Base-by-base conservation (phyloP, 2,797 vertebrate genomes). In the Zalophus californianus region DNA sequence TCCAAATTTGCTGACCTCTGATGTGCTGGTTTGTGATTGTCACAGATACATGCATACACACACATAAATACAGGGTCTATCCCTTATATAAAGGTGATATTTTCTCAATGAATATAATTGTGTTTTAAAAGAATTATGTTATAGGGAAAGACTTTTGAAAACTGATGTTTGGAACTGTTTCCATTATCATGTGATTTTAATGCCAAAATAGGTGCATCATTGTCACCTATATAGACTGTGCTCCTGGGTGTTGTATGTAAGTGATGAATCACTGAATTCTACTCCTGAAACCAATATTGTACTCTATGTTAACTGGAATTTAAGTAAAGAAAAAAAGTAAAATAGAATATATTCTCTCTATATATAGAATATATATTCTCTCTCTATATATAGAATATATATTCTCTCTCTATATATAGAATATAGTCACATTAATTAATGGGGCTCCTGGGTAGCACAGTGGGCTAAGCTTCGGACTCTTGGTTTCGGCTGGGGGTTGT, bases 41-140 rank as follows among this genome's bases (percentile, higher is more conserved):
- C 41, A 56, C 50, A 56, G 62, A 27, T 73, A 48, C 6, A 21
- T 8, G 75, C 1, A 41, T 15, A 18, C 21, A 48, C 1, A 41
- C 21, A 50, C 6, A 32, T 0, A 48, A 14, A 73, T 35, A 68
- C 3, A 41, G n/a, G 84, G 54, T n/a, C 11, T 44, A 50, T 58
- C 21, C 52, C 38, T 75, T 97, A 88, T 68, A 52, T 60, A 94
- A 75, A 95, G 62, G 7, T 83, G 64, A 66, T 88, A 50, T 85
- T 90, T 85, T 88, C 86, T 64, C 41, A 78, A n/a, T 18, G 23
- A 87, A 64, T 44, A 48, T 68, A 88, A 77, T 9, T n/a, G 11
- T 82, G 50, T 20, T 85, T 96, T 91, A 52, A 92, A 93, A 91
- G 73, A 80, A 85, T 78, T 25, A 48, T 13, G 5, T 56, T 68